phyloP scores from a whole-genome alignment of 2,113 vertebrate genomes.

The Microtus montanus region DNA sequence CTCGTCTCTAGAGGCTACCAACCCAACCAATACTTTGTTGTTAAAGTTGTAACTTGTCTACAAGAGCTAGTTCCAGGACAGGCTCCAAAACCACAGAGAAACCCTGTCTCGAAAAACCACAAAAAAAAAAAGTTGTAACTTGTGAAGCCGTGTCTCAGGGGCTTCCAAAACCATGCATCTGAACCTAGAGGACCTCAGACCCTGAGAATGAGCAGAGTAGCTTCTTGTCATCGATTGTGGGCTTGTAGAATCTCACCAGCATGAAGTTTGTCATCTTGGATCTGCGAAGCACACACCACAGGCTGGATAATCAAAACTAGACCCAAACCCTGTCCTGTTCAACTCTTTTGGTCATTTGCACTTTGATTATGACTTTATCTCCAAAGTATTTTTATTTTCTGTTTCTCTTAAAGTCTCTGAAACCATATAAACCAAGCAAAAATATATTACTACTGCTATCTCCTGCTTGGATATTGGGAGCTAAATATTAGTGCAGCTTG shows the following conservation, averaged over 20 bases:
- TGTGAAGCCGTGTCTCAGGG: not conserved
- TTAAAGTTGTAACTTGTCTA: not conserved
- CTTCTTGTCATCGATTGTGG: accelerated
- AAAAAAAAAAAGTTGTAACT: not conserved
- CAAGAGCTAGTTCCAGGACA: too few species aligned
- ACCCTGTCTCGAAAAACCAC: too few species aligned
- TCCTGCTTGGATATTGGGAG: too few species aligned
- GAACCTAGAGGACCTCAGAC: not conserved
- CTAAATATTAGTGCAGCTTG: not conserved
- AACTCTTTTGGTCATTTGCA: not conserved
- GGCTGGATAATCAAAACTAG: not conserved
- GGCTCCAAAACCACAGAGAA: too few species aligned
- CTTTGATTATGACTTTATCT: not conserved
- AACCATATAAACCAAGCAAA: not conserved
- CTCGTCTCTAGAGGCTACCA: not conserved
- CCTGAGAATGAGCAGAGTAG: not conserved
- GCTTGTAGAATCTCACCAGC: not conserved
- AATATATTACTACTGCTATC: not conserved
- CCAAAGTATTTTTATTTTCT: not conserved
- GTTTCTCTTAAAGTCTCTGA: not conserved
- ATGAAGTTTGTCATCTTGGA: not conserved
- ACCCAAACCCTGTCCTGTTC: not conserved
- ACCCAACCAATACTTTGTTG: not conserved
- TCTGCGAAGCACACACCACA: accelerated
- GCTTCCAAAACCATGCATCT: not conserved